Evolutionary conservation across 1,140 invertebrate genomes (phyloP), one percentile per base, ranked within the genome.

Genomic region (Bombus picipes): DNA sequence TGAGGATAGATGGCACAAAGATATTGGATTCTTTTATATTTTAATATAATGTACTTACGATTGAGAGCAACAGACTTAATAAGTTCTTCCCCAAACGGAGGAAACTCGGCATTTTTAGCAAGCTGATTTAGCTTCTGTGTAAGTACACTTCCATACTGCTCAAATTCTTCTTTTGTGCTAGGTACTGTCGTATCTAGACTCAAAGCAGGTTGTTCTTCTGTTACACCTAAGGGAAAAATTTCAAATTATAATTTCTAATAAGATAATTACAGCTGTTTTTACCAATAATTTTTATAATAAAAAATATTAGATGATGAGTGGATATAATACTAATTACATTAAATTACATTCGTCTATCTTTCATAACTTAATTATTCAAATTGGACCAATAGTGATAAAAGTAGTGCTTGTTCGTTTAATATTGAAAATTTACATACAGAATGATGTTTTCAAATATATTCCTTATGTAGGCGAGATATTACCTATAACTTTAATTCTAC

Each of bases 91-190:
- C 97, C 96, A 92, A 98, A 98, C 66, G 93, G 94, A 25, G 97
- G 96, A 93, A 97, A 98, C 92, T 98, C 97, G 9, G 96, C 94
- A 85, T 96, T 97, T 90, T 97, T 96, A 89, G 97, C 97, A 92
- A 96, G 97, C 22, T 96, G 93, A 87, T 96, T 96, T 57, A 98
- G 96, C 95, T 98, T 98, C 92, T 96, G 96, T 66, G 96, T 95
- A 57, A 98, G 95, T n/a, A 96, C 95, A 80, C 97, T 96, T 37
- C 96, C 96, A 92, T 98, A 98, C 93, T 97, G 97, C 72, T 97
- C 96, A 92, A 98, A 98, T 93, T 98, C 98, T 92, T 97, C 97
- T 95, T 97, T 97, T 32, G 96, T 98, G 70, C 96, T 96, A 25
- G 98, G 97, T 87, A 96, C 95, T 93, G 97, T 96, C 53, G 94